phyloP scores from a whole-genome alignment of 2,113 vertebrate species.

The Mugil cephalus region DNA sequence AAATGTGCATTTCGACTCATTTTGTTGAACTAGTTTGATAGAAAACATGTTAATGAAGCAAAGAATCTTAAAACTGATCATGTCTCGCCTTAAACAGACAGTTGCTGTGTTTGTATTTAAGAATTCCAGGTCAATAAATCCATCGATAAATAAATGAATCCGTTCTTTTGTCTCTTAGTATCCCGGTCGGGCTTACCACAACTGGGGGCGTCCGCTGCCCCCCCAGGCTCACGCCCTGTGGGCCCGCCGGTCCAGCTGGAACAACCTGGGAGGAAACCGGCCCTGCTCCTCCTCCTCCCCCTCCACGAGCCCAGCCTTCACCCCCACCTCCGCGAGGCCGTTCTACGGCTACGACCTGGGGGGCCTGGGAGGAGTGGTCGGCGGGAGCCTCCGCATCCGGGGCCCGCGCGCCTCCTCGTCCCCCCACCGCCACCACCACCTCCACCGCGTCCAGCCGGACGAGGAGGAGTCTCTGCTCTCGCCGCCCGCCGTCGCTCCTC shows the following conservation, averaged over 20 bases:
- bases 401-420: slow-evolving; percentile 83
- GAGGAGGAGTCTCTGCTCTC: slow-evolving; percentile 94
- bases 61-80: too few species aligned
- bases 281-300: slow-evolving; percentile 75
- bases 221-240: slow-evolving; percentile 82
- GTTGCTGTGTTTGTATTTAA: neutral
- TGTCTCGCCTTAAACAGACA: too few species aligned
- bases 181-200: slow-evolving; percentile 87
- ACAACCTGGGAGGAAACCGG: slow-evolving; percentile 84
- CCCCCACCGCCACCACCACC: slow-evolving; percentile 63
- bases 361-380: slow-evolving; percentile 62
- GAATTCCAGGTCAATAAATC: neutral
- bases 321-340: slow-evolving; percentile 65
- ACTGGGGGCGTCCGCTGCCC: slow-evolving; percentile 85
- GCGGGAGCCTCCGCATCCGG: slow-evolving; percentile 81
- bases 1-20: too few species aligned
- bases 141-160: neutral
- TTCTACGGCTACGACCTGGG: slow-evolving; percentile 78
- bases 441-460: slow-evolving; percentile 75
- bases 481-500: slow-evolving; percentile 54
- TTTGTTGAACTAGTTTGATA: too few species aligned
- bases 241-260: slow-evolving; percentile 96
- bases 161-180: slow-evolving; percentile 80
- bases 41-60: too few species aligned
- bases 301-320: slow-evolving; percentile 61